These are phyloP conservation scores for Pteruthius melanotis DNA, from an alignment of 2,113 vertebrate genomes.

Conservation along the genomic window DNA sequence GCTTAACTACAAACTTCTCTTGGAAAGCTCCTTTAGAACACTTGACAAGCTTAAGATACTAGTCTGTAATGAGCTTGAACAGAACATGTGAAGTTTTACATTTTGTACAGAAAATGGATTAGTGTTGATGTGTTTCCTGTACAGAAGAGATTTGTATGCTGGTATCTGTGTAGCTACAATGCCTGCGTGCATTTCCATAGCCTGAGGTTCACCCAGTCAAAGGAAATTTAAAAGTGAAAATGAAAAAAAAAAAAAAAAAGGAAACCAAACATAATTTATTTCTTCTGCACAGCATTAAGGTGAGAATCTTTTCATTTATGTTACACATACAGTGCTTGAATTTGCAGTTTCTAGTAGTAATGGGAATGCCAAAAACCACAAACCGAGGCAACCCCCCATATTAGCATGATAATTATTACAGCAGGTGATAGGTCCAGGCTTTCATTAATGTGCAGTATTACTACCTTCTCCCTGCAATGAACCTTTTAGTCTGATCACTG, in stretches of 20 bases:
- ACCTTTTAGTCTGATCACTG: conserved; percentile 19
- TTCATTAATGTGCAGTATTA: conserved; percentile 17
- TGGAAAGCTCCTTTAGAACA: conserved; percentile 77
- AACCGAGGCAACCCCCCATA: background rate
- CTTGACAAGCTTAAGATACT: conserved; percentile 80
- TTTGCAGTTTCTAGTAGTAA: conserved; percentile 24
- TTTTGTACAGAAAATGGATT: conserved; percentile 10
- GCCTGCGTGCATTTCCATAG: background rate
- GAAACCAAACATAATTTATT: background rate
- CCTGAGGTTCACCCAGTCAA: conserved; percentile 15
- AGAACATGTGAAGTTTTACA: conserved; percentile 49
- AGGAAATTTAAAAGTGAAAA: conserved; percentile 42
- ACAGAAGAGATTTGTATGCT: background rate
- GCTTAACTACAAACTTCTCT: conserved; percentile 77
- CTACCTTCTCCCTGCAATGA: conserved; percentile 24
- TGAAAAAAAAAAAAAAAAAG: background rate
- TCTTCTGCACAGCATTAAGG: background rate
- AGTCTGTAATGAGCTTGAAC: conserved; percentile 72
- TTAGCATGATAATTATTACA: conserved; percentile 44
- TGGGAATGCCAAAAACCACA: conserved; percentile 32
- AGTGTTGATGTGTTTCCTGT: conserved; percentile 21
- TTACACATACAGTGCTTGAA: background rate
- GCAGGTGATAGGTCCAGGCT: conserved; percentile 39
- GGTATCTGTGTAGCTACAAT: background rate
- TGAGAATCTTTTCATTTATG: conserved; percentile 25